Evolutionary conservation across 2,113 vertebrate species (phyloP).

Genomic region (Fregetta grallaria): DNA sequence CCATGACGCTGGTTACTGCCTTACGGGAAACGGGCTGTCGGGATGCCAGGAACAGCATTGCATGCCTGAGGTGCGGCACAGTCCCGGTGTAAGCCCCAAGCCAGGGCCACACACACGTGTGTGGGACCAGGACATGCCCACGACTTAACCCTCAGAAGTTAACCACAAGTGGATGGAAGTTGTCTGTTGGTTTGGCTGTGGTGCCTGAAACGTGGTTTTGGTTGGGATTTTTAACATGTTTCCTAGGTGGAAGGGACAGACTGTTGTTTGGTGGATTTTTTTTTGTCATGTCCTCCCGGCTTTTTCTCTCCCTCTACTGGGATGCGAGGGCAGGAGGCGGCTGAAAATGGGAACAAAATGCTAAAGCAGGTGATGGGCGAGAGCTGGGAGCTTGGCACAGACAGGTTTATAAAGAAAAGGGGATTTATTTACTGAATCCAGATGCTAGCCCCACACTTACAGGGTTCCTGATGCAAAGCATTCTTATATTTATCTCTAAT

Average conservation of each 20-base stretch:
- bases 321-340: neutral
- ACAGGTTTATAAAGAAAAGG: neutral
- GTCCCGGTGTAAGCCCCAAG: rapidly evolving
- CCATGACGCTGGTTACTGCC: neutral
- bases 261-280: neutral
- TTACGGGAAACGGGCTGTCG: neutral
- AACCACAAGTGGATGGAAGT: neutral
- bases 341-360: neutral
- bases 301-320: neutral
- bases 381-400: neutral
- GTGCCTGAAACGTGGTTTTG: neutral
- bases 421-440: conserved; percentile 26
- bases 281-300: neutral
- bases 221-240: neutral
- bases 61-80: rapidly evolving
- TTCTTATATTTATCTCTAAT: neutral
- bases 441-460: neutral
- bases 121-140: neutral
- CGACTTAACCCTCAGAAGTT: conserved; percentile 22
- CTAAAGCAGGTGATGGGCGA: neutral
- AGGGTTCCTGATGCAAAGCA: neutral
- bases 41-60: neutral
- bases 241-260: neutral
- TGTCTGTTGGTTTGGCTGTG: neutral
- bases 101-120: rapidly evolving